Percentiles rank a stretch among this genome's conserved stretches.
These are phyloP conservation scores for Hemibagrus wyckioides DNA, from an alignment of 2,113 vertebrate genomes.

Conservation along the genomic window DNA sequence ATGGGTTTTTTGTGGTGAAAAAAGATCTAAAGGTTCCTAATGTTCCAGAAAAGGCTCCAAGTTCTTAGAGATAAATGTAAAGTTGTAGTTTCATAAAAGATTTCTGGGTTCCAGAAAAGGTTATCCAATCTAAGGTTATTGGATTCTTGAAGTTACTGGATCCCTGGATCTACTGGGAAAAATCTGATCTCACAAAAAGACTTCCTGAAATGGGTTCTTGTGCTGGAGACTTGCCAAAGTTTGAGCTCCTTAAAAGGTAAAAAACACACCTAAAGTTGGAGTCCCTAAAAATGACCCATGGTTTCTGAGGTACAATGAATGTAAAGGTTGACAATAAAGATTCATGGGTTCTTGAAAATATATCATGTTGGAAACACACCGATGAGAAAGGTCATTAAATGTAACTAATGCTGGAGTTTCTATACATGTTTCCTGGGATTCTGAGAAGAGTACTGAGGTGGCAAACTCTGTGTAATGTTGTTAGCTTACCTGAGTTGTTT, in stretches of 20 bases:
- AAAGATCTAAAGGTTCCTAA: background rate
- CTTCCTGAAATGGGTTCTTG: background rate
- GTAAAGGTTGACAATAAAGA: background rate
- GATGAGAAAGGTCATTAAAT: background rate
- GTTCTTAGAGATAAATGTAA: background rate
- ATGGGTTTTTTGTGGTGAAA: background rate
- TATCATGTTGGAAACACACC: background rate
- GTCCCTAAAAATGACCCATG: background rate
- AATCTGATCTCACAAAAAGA: background rate
- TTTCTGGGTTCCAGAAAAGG: background rate
- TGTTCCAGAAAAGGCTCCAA: background rate
- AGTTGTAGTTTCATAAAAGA: background rate
- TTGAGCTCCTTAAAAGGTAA: background rate
- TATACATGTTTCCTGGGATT: background rate
- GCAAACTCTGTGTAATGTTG: background rate
- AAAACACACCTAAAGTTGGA: background rate
- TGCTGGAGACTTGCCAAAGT: background rate
- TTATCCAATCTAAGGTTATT: background rate
- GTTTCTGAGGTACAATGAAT: background rate
- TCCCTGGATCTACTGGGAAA: no score
- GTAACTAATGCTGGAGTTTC: background rate
- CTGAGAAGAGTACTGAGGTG: background rate
- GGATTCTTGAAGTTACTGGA: no score
- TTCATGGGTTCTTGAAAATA: background rate
- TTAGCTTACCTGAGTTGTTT: conserved; percentile 67